phyloP scores from a whole-genome alignment of 2,888 invertebrate species.

The Zaprionus obscuricornis region DNA sequence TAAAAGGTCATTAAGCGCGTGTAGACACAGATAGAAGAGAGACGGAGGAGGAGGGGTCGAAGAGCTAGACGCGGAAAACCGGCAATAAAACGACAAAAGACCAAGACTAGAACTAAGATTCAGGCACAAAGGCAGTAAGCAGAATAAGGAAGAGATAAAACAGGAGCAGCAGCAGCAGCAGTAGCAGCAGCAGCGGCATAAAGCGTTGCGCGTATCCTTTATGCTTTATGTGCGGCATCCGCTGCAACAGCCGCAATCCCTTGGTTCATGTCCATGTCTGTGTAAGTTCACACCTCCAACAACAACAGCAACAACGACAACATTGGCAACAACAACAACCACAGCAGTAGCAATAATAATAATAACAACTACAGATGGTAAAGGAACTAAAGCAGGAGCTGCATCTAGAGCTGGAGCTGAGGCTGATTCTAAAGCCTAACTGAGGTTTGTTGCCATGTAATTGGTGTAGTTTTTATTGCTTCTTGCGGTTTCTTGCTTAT shows the following conservation, averaged over 20 bases:
- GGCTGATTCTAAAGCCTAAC: too few species aligned
- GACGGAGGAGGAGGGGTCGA: too few species aligned
- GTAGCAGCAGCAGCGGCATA: constrained; percentile 18
- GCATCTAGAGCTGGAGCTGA: too few species aligned
- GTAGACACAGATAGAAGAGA: constrained; percentile 9
- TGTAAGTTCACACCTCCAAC: constrained; percentile 39
- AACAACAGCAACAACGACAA: neutral
- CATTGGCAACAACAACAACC: too few species aligned
- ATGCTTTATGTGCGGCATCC: constrained; percentile 71
- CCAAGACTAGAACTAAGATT: constrained; percentile 39
- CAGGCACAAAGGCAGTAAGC: constrained; percentile 53
- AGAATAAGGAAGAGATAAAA: constrained; percentile 70
- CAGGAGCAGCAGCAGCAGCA: constrained; percentile 33
- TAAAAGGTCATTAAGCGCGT: constrained; percentile 69
- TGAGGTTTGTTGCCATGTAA: constrained; percentile 54
- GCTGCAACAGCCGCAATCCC: constrained; percentile 36
- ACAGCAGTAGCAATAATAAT: too few species aligned
- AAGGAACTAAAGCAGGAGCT: too few species aligned
- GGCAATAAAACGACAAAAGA: constrained; percentile 51
- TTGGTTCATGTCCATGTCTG: constrained; percentile 22
- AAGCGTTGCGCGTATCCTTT: constrained; percentile 62
- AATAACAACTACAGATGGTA: too few species aligned
- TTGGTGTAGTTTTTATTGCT: constrained; percentile 61
- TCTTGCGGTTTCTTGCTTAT: constrained; percentile 54
- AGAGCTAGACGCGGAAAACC: constrained; percentile 64